Evolutionary conservation across 2,888 invertebrate species (phyloP).

Genomic region (Agonopterix subpropinquella): DNA sequence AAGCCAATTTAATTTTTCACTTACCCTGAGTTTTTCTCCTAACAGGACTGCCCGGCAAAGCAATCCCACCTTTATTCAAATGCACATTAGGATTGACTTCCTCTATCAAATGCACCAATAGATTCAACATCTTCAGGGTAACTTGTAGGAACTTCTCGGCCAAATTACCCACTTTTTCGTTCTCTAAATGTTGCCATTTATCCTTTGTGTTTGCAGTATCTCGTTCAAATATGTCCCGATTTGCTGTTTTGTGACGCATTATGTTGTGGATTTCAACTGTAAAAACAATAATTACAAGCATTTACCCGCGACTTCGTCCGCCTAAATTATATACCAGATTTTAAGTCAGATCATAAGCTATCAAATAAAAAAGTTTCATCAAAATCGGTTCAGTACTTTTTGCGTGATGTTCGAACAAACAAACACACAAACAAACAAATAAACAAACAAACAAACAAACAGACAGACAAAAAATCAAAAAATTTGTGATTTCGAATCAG

Average conservation of each 20-base stretch:
- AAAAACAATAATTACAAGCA: too few relatives aligned
- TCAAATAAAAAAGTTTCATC: too few relatives aligned
- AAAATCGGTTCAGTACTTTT: too few relatives aligned
- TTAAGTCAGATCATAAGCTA: too few relatives aligned
- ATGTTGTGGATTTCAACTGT: slow-evolving; percentile 65
- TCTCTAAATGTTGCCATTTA: slow-evolving; percentile 62
- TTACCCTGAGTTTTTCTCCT: slow-evolving; percentile 63
- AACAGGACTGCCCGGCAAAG: slow-evolving; percentile 75
- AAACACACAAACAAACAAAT: too few relatives aligned
- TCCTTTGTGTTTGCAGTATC: slow-evolving; percentile 43
- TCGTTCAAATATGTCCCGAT: slow-evolving; percentile 57
- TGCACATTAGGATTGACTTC: slow-evolving; percentile 76
- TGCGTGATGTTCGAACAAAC: too few relatives aligned
- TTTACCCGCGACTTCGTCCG: too few relatives aligned
- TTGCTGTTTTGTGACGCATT: slow-evolving; percentile 51
- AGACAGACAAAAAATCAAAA: too few relatives aligned
- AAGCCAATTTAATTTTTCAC: not conserved
- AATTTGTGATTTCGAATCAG: too few relatives aligned
- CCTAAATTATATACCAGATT: too few relatives aligned
- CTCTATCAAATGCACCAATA: slow-evolving; percentile 85
- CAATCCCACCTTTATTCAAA: slow-evolving; percentile 62
- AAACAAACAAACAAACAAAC: too few relatives aligned
- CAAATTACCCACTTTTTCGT: slow-evolving; percentile 56
- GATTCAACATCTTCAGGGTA: slow-evolving; percentile 81
- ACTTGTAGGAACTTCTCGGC: slow-evolving; percentile 81